phyloP scores from a whole-genome alignment of 2,797 vertebrate species.

The Leptoclinus maculatus region DNA sequence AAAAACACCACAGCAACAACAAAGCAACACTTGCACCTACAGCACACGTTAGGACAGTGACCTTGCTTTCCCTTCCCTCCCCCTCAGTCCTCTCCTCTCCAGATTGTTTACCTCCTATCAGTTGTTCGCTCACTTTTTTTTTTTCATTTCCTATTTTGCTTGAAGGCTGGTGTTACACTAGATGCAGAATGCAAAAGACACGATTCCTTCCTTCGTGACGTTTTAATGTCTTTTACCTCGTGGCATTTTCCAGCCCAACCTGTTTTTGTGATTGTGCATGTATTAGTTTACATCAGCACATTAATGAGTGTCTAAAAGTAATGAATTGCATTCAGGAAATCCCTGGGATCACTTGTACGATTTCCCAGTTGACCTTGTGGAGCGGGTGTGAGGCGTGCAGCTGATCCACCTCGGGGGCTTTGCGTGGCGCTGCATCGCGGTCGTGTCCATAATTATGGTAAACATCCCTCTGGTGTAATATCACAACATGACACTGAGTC shows the following conservation, averaged over 20 bases:
- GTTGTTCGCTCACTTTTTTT: slow-evolving; percentile 19
- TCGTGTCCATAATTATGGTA: slow-evolving; percentile 10
- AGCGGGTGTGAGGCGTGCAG: neutral
- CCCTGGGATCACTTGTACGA: neutral
- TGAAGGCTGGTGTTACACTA: slow-evolving; percentile 18
- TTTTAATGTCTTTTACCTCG: neutral
- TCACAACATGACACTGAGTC: slow-evolving; percentile 27
- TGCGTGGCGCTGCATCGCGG: neutral
- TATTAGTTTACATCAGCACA: neutral
- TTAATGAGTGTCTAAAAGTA: no score
- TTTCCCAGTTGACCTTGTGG: slow-evolving; percentile 13
- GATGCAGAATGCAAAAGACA: slow-evolving; percentile 10
- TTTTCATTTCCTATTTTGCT: slow-evolving; percentile 23
- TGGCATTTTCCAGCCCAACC: neutral
- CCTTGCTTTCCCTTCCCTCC: slow-evolving; percentile 36
- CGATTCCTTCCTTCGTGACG: neutral
- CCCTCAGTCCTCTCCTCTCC: slow-evolving; percentile 33
- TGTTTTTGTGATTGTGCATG: slow-evolving; percentile 1
- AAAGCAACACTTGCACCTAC: slow-evolving; percentile 34
- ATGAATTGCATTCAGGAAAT: neutral
- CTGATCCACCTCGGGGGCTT: neutral
- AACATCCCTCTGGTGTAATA: slow-evolving; percentile 19
- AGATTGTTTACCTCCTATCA: slow-evolving; percentile 38
- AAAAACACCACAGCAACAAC: neutral
- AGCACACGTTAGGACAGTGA: slow-evolving; percentile 17